Conservation (phyloP, 1,140 invertebrate species). For the Yoshiicerus persimilis region DNA sequence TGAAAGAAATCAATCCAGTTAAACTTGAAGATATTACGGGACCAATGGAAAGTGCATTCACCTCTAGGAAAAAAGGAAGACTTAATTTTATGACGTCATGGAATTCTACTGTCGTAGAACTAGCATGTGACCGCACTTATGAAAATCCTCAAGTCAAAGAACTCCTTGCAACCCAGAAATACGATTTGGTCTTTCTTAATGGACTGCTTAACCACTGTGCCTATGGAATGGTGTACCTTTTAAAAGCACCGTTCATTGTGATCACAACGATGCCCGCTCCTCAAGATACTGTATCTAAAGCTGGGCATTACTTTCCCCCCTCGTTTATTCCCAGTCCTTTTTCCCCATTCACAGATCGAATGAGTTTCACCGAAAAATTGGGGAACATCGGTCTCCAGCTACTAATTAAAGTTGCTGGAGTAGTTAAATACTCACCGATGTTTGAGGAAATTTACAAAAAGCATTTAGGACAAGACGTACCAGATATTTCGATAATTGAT, state of each 20-base stretch:
- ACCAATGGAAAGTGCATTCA: neutral
- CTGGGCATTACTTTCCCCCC: neutral
- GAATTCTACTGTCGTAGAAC: neutral
- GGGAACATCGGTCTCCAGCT: neutral
- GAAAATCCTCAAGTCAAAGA: slow-evolving; percentile 19
- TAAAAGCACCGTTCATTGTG: slow-evolving; percentile 25
- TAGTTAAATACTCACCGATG: neutral
- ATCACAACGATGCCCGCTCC: slow-evolving; percentile 35
- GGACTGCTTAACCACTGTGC: slow-evolving; percentile 28
- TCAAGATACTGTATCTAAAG: neutral
- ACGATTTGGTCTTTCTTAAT: slow-evolving; percentile 37
- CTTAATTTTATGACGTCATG: neutral
- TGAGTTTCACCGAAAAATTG: slow-evolving; percentile 30
- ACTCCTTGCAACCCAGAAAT: neutral
- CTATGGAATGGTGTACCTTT: neutral
- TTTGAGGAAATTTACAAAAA: slow-evolving; percentile 22
- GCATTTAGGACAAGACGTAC: slow-evolving; percentile 29
- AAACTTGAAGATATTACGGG: neutral
- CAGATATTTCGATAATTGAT: slow-evolving; percentile 29
- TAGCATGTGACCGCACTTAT: neutral
- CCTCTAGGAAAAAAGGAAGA: neutral
- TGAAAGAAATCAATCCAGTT: neutral
- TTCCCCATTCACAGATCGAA: slow-evolving; percentile 8
- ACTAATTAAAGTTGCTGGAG: neutral
- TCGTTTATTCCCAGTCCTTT: slow-evolving; percentile 30